Evolutionary conservation across 2,888 invertebrate species (phyloP), one percentile per base, ranked within the genome.

Genomic region (Xestia rhomboidea): DNA sequence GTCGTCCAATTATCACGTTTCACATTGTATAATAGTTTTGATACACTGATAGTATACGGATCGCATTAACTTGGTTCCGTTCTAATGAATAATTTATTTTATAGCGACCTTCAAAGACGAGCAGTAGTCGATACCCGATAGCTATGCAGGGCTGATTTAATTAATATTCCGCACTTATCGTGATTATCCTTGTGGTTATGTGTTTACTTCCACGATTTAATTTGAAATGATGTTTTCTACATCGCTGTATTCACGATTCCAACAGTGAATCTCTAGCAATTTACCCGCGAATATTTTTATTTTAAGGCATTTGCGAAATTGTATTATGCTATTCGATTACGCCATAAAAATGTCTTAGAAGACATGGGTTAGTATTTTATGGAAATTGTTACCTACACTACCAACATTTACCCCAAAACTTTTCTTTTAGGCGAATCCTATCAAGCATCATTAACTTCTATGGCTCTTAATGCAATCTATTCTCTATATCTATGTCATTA

Each of bases 1-100:
- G 70, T 44, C 44, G 15, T 15, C 15, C 15, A 15, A 80, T 78
- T 63, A 74, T 73, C 38, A 73, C 18, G 41, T 68, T 69, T 30
- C 18, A 67, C 44, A 30, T 64, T 71, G 46, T 72, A 18, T 41
- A 41, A 7, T 44, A 63, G 46, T 63, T 69, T 62, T 60, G 62
- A 71, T 70, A 71, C 46, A 46, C 34, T 79, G 51, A 57, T 71
- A 70, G 57, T 57, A 68, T 60, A 67, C 57, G 54, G 38, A 64
- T 69, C n/a, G 44, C 60, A 68, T 78, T 74, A 60, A n/a, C 30
- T 38, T 18, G n/a, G 30, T 46, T 62, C 34, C 24, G 44, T 54
- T 57, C 60, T 70, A 18, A 62, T 85, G 75, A 82, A 81, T 82
- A 49, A 82, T 78, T 73, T 67, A 81, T 82, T 66, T 66, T 34